phyloP scores from a whole-genome alignment of 2,113 vertebrate genomes.

The Irena cyanogastra region DNA sequence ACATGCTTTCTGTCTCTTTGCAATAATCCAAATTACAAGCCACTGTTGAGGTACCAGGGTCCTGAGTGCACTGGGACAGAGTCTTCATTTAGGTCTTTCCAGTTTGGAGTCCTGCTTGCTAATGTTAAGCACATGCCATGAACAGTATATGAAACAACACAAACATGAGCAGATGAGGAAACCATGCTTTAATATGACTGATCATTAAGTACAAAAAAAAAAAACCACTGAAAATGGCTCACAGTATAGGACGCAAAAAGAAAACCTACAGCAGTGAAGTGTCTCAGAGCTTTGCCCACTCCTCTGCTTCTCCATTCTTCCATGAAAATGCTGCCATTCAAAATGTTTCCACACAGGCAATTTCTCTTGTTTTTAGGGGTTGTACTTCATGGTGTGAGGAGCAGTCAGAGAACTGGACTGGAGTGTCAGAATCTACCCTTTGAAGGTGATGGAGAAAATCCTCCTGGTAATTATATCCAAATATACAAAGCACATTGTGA shows the following conservation, averaged over 20 bases:
- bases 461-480: background rate
- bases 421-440: background rate
- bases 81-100: background rate
- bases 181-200: background rate
- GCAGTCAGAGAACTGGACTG: background rate
- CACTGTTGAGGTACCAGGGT: background rate
- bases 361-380: background rate
- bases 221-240: background rate
- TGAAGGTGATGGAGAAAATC: background rate
- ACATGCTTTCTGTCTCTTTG: background rate
- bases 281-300: background rate
- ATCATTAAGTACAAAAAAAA: background rate
- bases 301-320: background rate
- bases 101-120: background rate
- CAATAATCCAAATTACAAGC: background rate
- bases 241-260: background rate
- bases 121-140: background rate
- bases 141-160: background rate
- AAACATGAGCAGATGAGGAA: background rate
- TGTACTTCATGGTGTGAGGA: background rate
- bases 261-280: background rate
- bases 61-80: rapidly evolving
- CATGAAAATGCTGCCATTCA: background rate
- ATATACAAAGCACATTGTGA: background rate
- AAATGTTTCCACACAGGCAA: background rate